Conservation (phyloP, 64 coral and sea anemone genomes). For the Montipora cactus region DNA sequence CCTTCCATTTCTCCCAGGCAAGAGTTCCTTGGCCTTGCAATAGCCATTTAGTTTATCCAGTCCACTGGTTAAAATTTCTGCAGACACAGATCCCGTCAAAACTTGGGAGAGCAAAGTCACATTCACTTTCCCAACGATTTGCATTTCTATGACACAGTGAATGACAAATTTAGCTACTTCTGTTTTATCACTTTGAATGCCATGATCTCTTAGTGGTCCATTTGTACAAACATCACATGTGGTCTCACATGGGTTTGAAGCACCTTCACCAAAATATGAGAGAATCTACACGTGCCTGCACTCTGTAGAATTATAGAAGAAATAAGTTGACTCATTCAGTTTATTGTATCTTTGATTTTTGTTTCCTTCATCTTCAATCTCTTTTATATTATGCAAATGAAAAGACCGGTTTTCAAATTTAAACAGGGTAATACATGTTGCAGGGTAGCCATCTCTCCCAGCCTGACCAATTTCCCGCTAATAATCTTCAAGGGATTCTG, state of each 20-base stretch:
- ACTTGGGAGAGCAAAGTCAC: slow-evolving; percentile 29
- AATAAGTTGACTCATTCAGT: neutral
- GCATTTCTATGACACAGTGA: neutral
- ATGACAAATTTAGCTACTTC: slow-evolving; percentile 20
- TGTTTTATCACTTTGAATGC: slow-evolving; percentile 16
- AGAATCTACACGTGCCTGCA: neutral
- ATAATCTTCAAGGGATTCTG: no score
- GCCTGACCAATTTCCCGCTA: neutral
- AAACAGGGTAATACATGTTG: slow-evolving; percentile 32
- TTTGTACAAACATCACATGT: neutral
- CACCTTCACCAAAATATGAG: slow-evolving; percentile 31
- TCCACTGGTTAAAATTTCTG: slow-evolving; percentile 3
- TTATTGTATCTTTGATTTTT: no score
- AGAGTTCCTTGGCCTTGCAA: slow-evolving; percentile 2
- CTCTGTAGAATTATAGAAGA: neutral
- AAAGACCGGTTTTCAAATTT: slow-evolving; percentile 26
- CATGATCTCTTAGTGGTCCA: neutral
- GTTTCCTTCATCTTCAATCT: slow-evolving; percentile 7
- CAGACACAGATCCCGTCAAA: slow-evolving; percentile 20
- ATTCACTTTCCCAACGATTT: neutral
- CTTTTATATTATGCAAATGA: slow-evolving; percentile 13
- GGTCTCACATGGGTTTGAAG: neutral
- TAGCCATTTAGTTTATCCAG: slow-evolving; percentile 9
- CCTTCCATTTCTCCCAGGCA: slow-evolving; percentile 11
- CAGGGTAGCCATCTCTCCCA: neutral